A percentile compares a stretch with the other conserved stretches of the same genome.
Conservation (phyloP, 2,888 invertebrate genomes). For the Troilus luridus region DNA sequence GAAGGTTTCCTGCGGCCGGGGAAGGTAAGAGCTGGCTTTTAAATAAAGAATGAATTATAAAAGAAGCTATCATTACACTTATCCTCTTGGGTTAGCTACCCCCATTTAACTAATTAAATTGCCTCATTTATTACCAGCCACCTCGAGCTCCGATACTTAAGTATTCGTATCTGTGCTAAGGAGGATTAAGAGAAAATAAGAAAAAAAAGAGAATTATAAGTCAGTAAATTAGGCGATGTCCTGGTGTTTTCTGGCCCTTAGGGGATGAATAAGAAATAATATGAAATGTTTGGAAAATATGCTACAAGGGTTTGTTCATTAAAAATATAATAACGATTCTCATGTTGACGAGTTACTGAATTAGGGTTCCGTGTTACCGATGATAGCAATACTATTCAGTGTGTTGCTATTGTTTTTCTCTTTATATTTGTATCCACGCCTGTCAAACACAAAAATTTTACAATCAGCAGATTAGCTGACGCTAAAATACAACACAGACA, state of each 20-base stretch:
- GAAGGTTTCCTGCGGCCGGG: neutral
- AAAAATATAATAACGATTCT: neutral
- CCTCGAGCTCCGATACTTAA: neutral
- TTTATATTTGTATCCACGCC: too few relatives aligned
- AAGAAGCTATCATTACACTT: neutral
- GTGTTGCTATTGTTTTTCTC: neutral
- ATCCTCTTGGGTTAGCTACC: neutral
- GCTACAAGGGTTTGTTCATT: neutral
- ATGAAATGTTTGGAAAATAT: neutral
- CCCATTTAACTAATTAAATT: neutral
- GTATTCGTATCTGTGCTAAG: neutral
- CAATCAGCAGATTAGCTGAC: too few relatives aligned
- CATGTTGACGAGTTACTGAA: too few relatives aligned
- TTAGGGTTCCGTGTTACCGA: neutral
- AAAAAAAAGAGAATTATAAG: neutral
- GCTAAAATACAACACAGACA: too few relatives aligned
- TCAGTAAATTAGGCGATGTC: neutral
- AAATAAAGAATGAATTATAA: conserved; percentile 23
- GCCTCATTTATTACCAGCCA: neutral
- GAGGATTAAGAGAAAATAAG: neutral
- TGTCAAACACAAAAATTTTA: too few relatives aligned
- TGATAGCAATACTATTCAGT: neutral
- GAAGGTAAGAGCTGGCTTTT: neutral
- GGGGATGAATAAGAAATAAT: neutral
- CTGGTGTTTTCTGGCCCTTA: neutral